A percentile compares a stretch with the other conserved stretches of the same genome.
These are phyloP conservation scores for Morbakka virulenta DNA, from an alignment of 30 jellyfish, hydroid and myxozoan genomes.

Conservation along the genomic window DNA sequence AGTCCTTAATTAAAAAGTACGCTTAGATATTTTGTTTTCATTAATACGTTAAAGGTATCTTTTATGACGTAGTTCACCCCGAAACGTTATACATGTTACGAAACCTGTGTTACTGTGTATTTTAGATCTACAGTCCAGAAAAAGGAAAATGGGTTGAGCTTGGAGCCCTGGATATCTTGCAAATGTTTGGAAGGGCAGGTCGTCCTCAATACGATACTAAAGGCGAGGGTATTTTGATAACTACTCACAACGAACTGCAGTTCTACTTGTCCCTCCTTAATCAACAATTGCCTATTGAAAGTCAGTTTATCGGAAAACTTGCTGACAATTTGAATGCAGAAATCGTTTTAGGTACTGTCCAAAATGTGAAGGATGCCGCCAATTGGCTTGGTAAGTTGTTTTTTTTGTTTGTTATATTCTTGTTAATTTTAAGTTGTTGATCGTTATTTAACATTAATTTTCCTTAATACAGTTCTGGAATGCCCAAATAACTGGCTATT, in stretches of 20 bases:
- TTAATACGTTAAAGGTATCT: too few relatives aligned
- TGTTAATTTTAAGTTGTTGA: too few relatives aligned
- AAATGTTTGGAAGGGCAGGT: conserved; percentile 99
- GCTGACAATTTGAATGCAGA: conserved; percentile 98
- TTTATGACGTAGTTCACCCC: too few relatives aligned
- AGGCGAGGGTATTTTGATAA: conserved; percentile 94
- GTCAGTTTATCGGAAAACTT: conserved; percentile 81
- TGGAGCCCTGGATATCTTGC: conserved; percentile 98
- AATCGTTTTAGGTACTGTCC: conserved; percentile 90
- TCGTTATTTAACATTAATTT: not conserved
- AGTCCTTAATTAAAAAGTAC: too few relatives aligned
- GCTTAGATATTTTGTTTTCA: too few relatives aligned
- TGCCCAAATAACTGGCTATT: too few relatives aligned
- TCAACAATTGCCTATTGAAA: conserved; percentile 97
- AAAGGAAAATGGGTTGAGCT: conserved; percentile 99
- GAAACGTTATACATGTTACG: too few relatives aligned
- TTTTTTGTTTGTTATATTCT: not conserved
- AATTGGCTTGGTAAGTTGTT: conserved; percentile 83
- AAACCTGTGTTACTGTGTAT: too few relatives aligned
- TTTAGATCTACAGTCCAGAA: conserved; percentile 97
- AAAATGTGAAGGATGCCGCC: conserved; percentile 92
- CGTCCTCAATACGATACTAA: conserved; percentile 99
- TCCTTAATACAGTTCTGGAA: not conserved
- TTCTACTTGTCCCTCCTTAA: conserved; percentile 88
- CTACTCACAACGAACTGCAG: conserved; percentile 95